These are phyloP conservation scores for Ornithoptera alexandrae DNA, from an alignment of 2,888 invertebrate genomes.

Conservation along the genomic window DNA sequence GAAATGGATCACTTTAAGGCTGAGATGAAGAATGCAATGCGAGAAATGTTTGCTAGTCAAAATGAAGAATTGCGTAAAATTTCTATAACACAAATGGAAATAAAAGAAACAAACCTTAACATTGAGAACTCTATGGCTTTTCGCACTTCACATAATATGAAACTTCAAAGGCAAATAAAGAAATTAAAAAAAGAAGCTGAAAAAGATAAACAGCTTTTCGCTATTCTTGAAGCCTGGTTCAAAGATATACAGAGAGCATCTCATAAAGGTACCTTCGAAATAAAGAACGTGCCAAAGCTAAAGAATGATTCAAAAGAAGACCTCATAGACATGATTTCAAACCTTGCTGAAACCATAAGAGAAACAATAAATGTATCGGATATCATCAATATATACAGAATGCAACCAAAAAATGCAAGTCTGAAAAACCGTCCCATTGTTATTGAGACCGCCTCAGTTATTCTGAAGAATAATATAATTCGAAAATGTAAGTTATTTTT, in stretches of 20 bases:
- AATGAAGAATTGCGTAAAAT: too few species aligned
- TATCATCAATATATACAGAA: slow-evolving; percentile 28
- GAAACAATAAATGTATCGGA: slow-evolving; percentile 9
- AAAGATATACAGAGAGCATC: neutral
- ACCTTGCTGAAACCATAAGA: too few species aligned
- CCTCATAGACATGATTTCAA: too few species aligned
- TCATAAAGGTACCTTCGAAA: neutral
- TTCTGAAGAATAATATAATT: slow-evolving; percentile 28
- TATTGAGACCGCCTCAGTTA: slow-evolving; percentile 23
- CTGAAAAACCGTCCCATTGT: slow-evolving; percentile 24
- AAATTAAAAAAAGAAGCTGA: neutral
- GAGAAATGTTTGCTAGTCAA: too few species aligned
- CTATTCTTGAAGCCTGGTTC: neutral
- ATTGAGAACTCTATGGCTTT: too few species aligned
- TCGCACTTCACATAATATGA: too few species aligned
- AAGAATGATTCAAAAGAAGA: neutral
- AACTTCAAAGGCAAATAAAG: neutral
- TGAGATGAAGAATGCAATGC: too few species aligned
- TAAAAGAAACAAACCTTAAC: too few species aligned
- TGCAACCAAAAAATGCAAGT: slow-evolving; percentile 17
- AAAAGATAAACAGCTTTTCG: neutral
- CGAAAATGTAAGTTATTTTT: slow-evolving; percentile 29
- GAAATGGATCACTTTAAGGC: too few species aligned
- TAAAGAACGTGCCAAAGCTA: slow-evolving; percentile 30
- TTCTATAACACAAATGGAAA: too few species aligned